phyloP scores from a whole-genome alignment of 2,797 vertebrate genomes.

The Iguana delicatissima region DNA sequence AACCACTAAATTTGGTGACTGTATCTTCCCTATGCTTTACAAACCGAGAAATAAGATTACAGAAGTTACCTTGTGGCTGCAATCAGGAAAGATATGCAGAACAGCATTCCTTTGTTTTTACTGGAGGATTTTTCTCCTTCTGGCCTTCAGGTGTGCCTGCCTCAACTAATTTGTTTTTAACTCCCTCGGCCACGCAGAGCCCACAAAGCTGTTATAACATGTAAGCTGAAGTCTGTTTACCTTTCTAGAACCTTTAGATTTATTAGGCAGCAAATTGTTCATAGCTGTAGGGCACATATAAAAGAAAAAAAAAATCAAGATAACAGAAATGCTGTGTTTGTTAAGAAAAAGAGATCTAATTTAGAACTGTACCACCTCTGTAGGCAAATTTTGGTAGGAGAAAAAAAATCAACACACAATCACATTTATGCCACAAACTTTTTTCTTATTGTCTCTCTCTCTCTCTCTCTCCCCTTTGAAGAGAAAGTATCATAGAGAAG shows the following conservation, averaged over 20 bases:
- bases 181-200: neutral
- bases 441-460: neutral
- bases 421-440: neutral
- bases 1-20: neutral
- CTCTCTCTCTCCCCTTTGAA: neutral
- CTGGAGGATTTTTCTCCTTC: neutral
- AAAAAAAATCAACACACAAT: neutral
- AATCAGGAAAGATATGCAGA: neutral
- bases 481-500: neutral
- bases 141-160: neutral
- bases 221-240: conserved; percentile 8
- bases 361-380: neutral
- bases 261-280: conserved; percentile 12
- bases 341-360: neutral
- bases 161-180: conserved; percentile 6
- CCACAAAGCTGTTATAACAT: neutral
- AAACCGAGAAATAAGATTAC: neutral
- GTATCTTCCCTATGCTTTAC: neutral
- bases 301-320: neutral
- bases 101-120: conserved; percentile 5
- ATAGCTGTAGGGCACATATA: neutral
- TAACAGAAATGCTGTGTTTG: neutral
- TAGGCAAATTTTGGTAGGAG: neutral
- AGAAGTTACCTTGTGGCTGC: neutral
- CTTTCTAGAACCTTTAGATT: neutral